These are phyloP conservation scores for Falcaria lacertinaria DNA, from an alignment of 2,888 invertebrate genomes.

Conservation along the genomic window DNA sequence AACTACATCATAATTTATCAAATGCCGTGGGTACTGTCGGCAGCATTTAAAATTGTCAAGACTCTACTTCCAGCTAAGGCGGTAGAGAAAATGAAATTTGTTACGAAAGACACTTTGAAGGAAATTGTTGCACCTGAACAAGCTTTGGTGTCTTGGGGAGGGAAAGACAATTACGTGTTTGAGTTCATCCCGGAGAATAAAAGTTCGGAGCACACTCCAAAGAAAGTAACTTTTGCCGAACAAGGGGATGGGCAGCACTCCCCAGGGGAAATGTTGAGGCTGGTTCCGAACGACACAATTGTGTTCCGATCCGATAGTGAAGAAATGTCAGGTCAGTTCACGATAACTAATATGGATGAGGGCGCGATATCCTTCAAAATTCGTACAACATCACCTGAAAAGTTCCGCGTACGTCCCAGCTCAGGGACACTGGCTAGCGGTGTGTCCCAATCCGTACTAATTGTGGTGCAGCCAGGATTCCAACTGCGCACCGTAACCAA, in stretches of 20 bases:
- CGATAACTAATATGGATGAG: conserved; percentile 84
- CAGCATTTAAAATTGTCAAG: conserved; percentile 95
- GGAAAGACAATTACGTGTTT: conserved; percentile 85
- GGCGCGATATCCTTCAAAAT: conserved; percentile 82
- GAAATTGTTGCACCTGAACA: conserved; percentile 87
- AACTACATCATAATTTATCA: conserved; percentile 95
- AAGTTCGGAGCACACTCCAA: conserved; percentile 56
- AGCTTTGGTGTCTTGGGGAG: conserved; percentile 89
- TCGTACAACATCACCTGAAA: conserved; percentile 97
- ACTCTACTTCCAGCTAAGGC: conserved; percentile 92
- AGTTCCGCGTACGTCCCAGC: conserved; percentile 95
- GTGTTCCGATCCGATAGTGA: conserved; percentile 83
- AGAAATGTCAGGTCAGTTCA: conserved; percentile 83
- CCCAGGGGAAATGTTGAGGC: conserved; percentile 78
- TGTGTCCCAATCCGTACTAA: conserved; percentile 82
- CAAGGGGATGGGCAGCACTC: conserved; percentile 59
- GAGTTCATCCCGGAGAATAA: conserved; percentile 83
- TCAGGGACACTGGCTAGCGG: conserved; percentile 86
- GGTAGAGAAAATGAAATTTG: conserved; percentile 92
- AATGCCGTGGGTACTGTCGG: conserved; percentile 96
- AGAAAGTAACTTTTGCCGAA: conserved; percentile 68
- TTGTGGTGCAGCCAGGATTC: conserved; percentile 87
- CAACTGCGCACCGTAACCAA: conserved; percentile 83
- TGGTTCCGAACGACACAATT: conserved; percentile 85
- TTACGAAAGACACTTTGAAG: conserved; percentile 85